phyloP scores from a whole-genome alignment of 2,797 vertebrate genomes.

The Arctocebus calabarensis region DNA sequence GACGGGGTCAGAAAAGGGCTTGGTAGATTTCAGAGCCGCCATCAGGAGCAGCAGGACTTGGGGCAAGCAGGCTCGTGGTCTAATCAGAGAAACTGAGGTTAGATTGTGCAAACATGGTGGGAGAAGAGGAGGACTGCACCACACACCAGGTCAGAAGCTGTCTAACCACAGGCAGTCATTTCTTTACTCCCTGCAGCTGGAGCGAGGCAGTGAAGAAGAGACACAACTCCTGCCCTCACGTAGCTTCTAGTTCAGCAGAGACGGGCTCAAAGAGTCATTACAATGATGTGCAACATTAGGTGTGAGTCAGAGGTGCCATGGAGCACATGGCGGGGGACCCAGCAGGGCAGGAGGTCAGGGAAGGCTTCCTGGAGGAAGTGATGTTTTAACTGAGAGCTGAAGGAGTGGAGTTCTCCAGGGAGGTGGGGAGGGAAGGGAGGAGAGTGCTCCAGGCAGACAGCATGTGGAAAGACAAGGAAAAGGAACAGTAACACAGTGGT shows the following conservation, averaged over 20 bases:
- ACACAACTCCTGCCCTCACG: too few relatives aligned
- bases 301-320: neutral
- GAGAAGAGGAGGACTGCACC: too few relatives aligned
- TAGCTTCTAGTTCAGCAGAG: neutral
- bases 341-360: neutral
- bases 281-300: neutral
- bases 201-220: neutral
- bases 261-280: neutral
- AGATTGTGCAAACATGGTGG: neutral
- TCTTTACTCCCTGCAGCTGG: neutral
- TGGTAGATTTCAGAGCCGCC: neutral
- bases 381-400: neutral
- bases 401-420: neutral
- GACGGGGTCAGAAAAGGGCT: neutral
- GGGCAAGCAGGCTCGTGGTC: neutral
- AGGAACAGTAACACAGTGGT: neutral
- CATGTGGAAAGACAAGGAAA: neutral
- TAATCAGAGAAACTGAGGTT: neutral
- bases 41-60: neutral
- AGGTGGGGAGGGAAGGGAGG: neutral
- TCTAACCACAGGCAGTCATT: neutral
- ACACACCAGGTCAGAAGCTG: rapidly evolving
- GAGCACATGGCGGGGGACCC: neutral
- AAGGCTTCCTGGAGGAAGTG: neutral
- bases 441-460: neutral